Conservation (phyloP, 2,888 invertebrate species). For the Bombylius discolor region DNA sequence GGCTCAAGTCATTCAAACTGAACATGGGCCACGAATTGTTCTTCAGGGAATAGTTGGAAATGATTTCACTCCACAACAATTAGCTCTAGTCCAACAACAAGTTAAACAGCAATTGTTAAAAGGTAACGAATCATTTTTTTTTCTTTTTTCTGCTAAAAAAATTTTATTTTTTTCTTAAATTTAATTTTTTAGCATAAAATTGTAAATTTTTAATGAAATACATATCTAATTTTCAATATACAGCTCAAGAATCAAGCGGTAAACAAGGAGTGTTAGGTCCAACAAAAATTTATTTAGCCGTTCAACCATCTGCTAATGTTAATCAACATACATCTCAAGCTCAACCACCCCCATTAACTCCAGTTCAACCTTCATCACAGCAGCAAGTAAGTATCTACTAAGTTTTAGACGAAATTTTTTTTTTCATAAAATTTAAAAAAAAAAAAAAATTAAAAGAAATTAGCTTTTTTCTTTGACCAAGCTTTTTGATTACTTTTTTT, state of each 20-base stretch:
- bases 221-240: slow-evolving; percentile 17
- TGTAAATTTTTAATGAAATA: neutral
- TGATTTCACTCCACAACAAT: slow-evolving; percentile 67
- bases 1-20: slow-evolving; percentile 74
- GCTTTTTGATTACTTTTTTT: neutral
- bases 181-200: neutral
- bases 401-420: neutral
- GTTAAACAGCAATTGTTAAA: slow-evolving; percentile 78
- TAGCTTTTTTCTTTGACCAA: neutral
- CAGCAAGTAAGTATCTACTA: slow-evolving; percentile 37
- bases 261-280: slow-evolving; percentile 76
- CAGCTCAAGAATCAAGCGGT: slow-evolving; percentile 72
- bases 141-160: neutral
- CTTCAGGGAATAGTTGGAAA: slow-evolving; percentile 73
- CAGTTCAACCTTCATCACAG: slow-evolving; percentile 36
- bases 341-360: slow-evolving; percentile 42
- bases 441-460: slow-evolving; percentile 3
- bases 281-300: slow-evolving; percentile 73
- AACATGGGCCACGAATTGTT: slow-evolving; percentile 73
- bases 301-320: slow-evolving; percentile 50
- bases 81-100: slow-evolving; percentile 73
- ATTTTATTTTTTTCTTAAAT: neutral
- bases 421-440: neutral
- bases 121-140: slow-evolving; percentile 40
- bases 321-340: slow-evolving; percentile 29